Percentiles rank a stretch among this genome's conserved stretches.
These are phyloP conservation scores for Crenichthys baileyi DNA, from an alignment of 2,797 vertebrate species.

Conservation along the genomic window DNA sequence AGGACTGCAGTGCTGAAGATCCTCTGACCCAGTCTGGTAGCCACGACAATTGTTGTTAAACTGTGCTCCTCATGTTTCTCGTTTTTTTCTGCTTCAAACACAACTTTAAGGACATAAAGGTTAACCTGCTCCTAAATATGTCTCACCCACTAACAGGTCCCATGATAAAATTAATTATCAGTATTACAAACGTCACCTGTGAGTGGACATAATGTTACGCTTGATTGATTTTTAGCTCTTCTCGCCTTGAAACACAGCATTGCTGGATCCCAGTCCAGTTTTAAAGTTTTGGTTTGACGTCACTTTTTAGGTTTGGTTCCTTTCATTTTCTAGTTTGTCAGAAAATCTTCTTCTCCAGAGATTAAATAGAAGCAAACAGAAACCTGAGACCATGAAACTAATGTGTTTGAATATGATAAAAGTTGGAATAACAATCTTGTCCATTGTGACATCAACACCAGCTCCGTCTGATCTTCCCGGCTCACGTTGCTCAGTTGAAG, in stretches of 20 bases:
- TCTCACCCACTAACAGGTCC: too few relatives aligned
- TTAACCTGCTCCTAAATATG: too few relatives aligned
- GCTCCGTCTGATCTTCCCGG: neutral
- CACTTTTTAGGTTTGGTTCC: neutral
- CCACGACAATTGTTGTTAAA: too few relatives aligned
- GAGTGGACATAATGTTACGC: too few relatives aligned
- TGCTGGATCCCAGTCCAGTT: neutral
- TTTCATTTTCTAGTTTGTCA: conserved; percentile 3
- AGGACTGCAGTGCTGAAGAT: too few relatives aligned
- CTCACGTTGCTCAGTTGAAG: neutral
- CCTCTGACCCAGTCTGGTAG: too few relatives aligned
- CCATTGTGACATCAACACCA: neutral
- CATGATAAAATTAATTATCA: too few relatives aligned
- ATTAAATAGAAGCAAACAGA: neutral
- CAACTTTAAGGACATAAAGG: too few relatives aligned
- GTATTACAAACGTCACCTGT: too few relatives aligned
- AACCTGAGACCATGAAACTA: neutral
- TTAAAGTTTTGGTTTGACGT: neutral
- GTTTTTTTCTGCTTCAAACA: too few relatives aligned
- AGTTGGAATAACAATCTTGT: neutral
- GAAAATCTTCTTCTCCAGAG: neutral
- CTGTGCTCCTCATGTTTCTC: too few relatives aligned
- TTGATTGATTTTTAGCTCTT: too few relatives aligned
- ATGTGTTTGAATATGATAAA: neutral
- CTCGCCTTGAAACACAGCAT: neutral